These are phyloP conservation scores for Bucco capensis DNA, from an alignment of 2,113 vertebrate genomes.

Conservation along the genomic window DNA sequence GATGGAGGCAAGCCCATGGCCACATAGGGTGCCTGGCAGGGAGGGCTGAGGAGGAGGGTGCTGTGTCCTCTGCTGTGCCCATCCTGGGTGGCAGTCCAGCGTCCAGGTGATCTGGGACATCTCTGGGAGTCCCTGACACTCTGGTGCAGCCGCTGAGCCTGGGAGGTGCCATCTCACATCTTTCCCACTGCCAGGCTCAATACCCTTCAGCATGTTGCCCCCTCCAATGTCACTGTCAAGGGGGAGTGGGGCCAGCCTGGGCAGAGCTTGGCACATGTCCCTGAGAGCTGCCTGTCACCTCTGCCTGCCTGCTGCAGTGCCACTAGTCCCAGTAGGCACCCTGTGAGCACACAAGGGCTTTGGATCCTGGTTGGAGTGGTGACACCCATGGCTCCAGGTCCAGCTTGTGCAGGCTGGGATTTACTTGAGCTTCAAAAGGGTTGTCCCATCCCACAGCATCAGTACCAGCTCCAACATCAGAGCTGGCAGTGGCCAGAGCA, in stretches of 20 bases:
- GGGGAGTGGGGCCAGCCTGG: not conserved
- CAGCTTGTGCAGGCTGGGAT: not conserved
- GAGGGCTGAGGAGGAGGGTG: not conserved
- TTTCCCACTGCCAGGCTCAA: not conserved
- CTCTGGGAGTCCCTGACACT: not conserved
- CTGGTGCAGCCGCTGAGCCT: too few relatives aligned
- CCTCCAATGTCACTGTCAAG: not conserved
- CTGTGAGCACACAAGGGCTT: not conserved
- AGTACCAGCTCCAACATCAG: not conserved
- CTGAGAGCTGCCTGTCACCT: not conserved
- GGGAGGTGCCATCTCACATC: rapidly evolving
- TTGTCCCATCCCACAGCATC: not conserved
- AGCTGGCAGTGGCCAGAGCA: not conserved
- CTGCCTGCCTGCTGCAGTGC: not conserved
- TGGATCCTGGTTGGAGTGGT: not conserved
- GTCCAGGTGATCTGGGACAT: not conserved
- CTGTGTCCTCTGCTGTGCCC: not conserved
- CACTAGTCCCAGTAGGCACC: not conserved
- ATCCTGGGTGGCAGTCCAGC: not conserved
- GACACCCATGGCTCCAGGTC: not conserved
- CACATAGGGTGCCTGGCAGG: not conserved
- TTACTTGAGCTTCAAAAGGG: not conserved
- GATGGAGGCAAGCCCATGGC: not conserved
- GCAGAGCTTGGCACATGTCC: not conserved
- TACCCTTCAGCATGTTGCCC: not conserved